Conservation (phyloP, 1,140 invertebrate species). For the Panonychus citri region DNA sequence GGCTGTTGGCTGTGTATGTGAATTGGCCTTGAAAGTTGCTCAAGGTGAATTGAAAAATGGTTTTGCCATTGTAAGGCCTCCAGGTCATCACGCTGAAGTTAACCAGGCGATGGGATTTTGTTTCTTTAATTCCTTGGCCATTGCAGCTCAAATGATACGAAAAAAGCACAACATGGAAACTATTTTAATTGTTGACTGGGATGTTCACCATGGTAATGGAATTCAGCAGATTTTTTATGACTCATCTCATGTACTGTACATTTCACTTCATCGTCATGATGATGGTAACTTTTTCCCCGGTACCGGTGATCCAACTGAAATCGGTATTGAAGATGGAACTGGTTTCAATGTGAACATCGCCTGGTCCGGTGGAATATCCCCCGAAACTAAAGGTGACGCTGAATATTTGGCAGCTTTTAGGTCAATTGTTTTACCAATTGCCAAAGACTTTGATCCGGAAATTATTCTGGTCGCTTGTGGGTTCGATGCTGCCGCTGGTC, state of each 20-base stretch:
- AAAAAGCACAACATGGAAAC: conserved; percentile 57
- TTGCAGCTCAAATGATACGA: conserved; percentile 70
- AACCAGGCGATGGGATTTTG: conserved; percentile 98
- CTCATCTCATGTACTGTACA: conserved; percentile 75
- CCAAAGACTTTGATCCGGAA: conserved; percentile 75
- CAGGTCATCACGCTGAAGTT: conserved; percentile 90
- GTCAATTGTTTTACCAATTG: conserved; percentile 68
- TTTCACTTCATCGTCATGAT: conserved; percentile 95
- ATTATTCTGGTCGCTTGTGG: conserved; percentile 87
- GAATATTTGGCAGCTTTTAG: conserved; percentile 94
- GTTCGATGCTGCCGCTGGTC: conserved; percentile 88
- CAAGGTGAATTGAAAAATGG: conserved; percentile 39
- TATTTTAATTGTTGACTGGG: conserved; percentile 95
- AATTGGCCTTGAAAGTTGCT: conserved; percentile 54
- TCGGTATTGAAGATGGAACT: conserved; percentile 49
- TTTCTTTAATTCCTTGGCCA: conserved; percentile 95
- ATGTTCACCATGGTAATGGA: conserved; percentile 97
- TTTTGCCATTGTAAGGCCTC: conserved; percentile 88
- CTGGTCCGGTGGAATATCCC: conserved; percentile 70
- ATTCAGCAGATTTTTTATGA: conserved; percentile 97
- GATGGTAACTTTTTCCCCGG: conserved; percentile 99
- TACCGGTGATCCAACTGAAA: conserved; percentile 64
- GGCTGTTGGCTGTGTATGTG: conserved; percentile 82
- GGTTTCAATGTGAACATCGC: conserved; percentile 93
- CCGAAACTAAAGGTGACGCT: conserved; percentile 74